Evolutionary conservation across 2,113 vertebrate species (phyloP), one percentile per base, ranked within the genome.

Genomic region (Poecile atricapillus): DNA sequence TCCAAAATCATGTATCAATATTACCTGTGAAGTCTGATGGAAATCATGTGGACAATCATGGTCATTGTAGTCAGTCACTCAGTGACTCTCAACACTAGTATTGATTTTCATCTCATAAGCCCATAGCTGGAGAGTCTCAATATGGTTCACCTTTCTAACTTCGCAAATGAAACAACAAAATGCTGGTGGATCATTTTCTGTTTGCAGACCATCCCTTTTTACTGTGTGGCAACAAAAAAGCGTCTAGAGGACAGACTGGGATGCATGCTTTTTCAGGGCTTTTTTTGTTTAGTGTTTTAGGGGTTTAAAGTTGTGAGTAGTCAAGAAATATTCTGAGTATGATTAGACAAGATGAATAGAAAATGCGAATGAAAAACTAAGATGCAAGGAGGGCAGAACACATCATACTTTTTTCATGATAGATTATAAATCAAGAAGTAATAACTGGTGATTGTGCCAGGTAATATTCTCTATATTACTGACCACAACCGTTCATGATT

Each of bases 51-150:
- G 69, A 52, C 31, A 81, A 17, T 60, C 33, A 28, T 24, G 6
- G 20, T 79, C 55, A 56, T 59, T 77, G 33, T 17, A 76, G 35
- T 65, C 60, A 63, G 15, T 56, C 65, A 55, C 33, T 76, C 44
- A 28, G 55, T 94, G 58, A 87, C 62, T 65, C 27, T 68, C 90
- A 49, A 79, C 73, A 53, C 15, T 79, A 15, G 3, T 69, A 76
- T 21, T 53, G 56, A 92, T 90, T 95, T 96, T 87, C 19, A 82
- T 76, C 82, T 84, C 39, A 82, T 81, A 89, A 88, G 18, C n/a
- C 37, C 18, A 35, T 41, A 88, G 7, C 4, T 77, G 16, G 18
- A 58, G 5, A 85, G 5, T 21, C 25, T 92, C 60, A 47, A 37
- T 91, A 92, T 41, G 71, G 21, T 71, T 85, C 41, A 35, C 23